Evolutionary conservation across 2,888 invertebrate species (phyloP).

Genomic region (Amphipyra berbera): DNA sequence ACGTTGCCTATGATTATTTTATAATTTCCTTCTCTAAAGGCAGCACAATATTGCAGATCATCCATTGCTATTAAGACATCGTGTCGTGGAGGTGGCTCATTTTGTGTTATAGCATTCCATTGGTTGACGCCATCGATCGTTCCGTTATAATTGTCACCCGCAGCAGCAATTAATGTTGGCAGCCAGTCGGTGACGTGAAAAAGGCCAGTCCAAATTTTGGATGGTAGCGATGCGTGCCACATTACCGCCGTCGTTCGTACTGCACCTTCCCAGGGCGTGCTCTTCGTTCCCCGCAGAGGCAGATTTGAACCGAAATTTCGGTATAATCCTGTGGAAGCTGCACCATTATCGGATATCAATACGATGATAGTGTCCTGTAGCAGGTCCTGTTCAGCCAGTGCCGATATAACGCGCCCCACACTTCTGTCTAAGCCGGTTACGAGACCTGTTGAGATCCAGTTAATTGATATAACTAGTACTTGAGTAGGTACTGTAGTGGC

Average conservation of each 20-base stretch:
- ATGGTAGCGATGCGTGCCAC: conserved; percentile 88
- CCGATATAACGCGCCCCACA: conserved; percentile 92
- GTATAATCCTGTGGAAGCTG: conserved; percentile 91
- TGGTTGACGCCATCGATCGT: conserved; percentile 91
- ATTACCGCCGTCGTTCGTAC: conserved; percentile 92
- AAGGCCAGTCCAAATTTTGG: conserved; percentile 86
- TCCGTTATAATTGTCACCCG: conserved; percentile 63
- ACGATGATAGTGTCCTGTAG: conserved; percentile 94
- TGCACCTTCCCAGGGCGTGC: conserved; percentile 95
- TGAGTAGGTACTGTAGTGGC: not conserved
- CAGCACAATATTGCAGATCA: conserved; percentile 75
- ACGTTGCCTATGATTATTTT: conserved; percentile 72
- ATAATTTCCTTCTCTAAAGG: conserved; percentile 70
- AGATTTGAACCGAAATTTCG: conserved; percentile 93
- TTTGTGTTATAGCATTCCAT: conserved; percentile 89
- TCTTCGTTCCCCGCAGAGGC: conserved; percentile 93
- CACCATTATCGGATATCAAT: conserved; percentile 96
- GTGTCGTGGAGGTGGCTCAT: conserved; percentile 74
- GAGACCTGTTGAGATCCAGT: conserved; percentile 75
- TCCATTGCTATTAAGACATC: conserved; percentile 89
- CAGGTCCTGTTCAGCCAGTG: conserved; percentile 91
- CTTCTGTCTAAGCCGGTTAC: conserved; percentile 94
- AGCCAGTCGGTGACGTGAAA: conserved; percentile 95
- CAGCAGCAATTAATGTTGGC: conserved; percentile 90
- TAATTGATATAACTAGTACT: conserved; percentile 18